Evolutionary conservation across 2,113 vertebrate species (phyloP).

Genomic region (Thalassoma bifasciatum): DNA sequence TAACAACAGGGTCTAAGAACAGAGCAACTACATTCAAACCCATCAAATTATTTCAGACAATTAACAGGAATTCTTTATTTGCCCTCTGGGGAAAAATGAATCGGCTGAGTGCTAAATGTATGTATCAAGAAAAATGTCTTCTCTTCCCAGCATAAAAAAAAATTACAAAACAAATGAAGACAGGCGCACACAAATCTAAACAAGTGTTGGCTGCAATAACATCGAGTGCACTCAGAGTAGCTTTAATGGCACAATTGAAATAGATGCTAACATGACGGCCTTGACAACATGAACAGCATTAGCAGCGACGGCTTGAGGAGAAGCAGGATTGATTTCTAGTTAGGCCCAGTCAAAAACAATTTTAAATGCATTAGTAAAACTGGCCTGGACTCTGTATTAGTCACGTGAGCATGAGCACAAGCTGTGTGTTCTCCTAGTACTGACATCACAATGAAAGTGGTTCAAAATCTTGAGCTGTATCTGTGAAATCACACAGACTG

Average conservation of each 20-base stretch:
- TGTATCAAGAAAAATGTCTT: neutral
- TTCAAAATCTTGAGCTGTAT: neutral
- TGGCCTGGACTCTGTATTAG: neutral
- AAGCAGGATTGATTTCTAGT: slow-evolving; percentile 61
- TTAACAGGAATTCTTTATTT: neutral
- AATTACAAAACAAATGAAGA: slow-evolving; percentile 7
- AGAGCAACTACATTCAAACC: neutral
- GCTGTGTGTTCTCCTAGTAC: neutral
- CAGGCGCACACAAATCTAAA: neutral
- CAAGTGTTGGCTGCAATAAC: neutral
- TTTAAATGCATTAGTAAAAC: slow-evolving; percentile 62
- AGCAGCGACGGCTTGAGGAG: slow-evolving; percentile 48
- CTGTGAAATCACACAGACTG: neutral
- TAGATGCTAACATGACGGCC: slow-evolving; percentile 50
- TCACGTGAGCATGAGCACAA: slow-evolving; percentile 1
- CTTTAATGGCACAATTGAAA: slow-evolving; percentile 31
- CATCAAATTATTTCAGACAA: neutral
- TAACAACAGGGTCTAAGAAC: neutral
- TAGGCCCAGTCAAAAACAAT: slow-evolving; percentile 61
- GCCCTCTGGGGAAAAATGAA: neutral
- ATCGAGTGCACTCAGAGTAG: slow-evolving; percentile 15
- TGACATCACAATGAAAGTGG: neutral
- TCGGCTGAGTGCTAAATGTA: slow-evolving; percentile 4
- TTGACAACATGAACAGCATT: slow-evolving; percentile 61
- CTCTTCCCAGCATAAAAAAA: neutral